Evolutionary conservation across 64 coral and sea anemone genomes (phyloP).

Genomic region (Montipora capricornis): DNA sequence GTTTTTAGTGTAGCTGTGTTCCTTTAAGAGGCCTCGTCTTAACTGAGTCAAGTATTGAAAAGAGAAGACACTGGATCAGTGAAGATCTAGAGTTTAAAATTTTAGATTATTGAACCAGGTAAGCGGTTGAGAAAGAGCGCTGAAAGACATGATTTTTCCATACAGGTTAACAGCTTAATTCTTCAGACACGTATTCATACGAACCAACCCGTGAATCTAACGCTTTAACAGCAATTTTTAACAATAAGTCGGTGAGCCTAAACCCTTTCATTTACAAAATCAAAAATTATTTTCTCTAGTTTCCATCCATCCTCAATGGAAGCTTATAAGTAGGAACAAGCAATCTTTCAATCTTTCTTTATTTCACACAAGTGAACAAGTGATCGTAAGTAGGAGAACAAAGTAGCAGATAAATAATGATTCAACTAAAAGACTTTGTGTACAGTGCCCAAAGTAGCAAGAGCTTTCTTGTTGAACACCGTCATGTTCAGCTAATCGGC

Average conservation of each 20-base stretch:
- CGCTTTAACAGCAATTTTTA: conserved; percentile 12
- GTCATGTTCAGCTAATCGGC: too few species aligned
- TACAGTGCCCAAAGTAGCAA: too few species aligned
- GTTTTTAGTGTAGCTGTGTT: not conserved
- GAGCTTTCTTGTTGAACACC: too few species aligned
- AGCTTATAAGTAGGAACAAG: conserved; percentile 3
- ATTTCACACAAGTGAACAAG: not conserved
- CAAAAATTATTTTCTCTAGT: not conserved
- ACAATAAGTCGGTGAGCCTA: conserved; percentile 5
- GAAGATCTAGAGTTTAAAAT: not conserved
- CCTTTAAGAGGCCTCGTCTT: conserved; percentile 9
- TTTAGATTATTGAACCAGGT: conserved; percentile 12
- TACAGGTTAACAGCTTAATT: conserved; percentile 10
- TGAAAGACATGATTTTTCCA: conserved; percentile 1
- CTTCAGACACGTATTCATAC: conserved; percentile 1
- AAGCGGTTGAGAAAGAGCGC: not conserved
- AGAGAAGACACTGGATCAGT: not conserved
- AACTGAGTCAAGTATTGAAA: conserved; percentile 4
- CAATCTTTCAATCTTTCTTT: conserved; percentile 10
- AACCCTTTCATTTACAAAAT: not conserved
- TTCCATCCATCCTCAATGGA: not conserved
- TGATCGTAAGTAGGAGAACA: too few species aligned
- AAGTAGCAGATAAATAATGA: conserved; percentile 6
- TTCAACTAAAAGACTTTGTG: not conserved
- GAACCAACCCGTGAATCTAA: conserved; percentile 5